phyloP scores from a whole-genome alignment of 2,113 vertebrate genomes.

The Eptesicus fuscus region DNA sequence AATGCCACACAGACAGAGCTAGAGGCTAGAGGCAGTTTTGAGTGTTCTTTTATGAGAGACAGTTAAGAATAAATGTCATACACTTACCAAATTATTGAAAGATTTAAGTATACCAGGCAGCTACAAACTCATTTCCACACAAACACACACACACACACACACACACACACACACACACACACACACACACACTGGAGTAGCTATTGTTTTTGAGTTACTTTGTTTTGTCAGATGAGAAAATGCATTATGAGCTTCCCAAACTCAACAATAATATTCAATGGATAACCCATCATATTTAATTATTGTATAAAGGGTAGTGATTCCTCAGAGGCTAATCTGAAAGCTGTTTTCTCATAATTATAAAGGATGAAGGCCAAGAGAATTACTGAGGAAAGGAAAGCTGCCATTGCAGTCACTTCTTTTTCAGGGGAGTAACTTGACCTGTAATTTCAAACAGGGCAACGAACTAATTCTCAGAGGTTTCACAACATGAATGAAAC shows the following conservation, averaged over 20 bases:
- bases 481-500: constrained; percentile 12
- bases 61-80: constrained; percentile 13
- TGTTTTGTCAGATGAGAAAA: background rate
- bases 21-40: background rate
- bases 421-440: background rate
- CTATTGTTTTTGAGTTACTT: background rate
- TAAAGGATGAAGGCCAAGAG: background rate
- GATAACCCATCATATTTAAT: background rate
- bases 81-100: background rate
- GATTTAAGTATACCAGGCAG: background rate
- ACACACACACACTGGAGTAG: background rate
- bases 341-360: background rate
- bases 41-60: background rate
- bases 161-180: background rate
- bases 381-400: background rate
- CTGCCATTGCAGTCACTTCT: background rate
- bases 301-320: background rate
- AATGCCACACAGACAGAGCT: background rate
- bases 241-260: background rate
- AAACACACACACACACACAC: too few species aligned
- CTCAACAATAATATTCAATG: background rate
- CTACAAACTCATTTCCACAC: background rate
- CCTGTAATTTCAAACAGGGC: background rate
- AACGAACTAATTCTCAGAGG: background rate
- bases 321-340: background rate